phyloP scores from a whole-genome alignment of 2,113 vertebrate genomes.

The Xiphorhynchus elegans region DNA sequence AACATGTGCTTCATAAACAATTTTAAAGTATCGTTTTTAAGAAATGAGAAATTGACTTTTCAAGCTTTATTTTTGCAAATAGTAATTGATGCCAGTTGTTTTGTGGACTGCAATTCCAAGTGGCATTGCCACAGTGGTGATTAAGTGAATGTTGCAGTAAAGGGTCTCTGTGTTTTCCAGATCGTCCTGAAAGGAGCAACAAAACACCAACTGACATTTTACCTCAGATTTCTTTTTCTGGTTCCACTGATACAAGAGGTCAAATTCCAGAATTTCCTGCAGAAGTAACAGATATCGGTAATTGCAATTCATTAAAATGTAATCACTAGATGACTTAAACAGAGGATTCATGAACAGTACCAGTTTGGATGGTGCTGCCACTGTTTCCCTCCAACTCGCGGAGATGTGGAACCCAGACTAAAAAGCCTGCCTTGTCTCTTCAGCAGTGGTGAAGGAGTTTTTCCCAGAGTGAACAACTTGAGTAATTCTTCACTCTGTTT shows the following conservation, averaged over 20 bases:
- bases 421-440: neutral
- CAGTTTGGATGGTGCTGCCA: neutral
- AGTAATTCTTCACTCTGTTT: neutral
- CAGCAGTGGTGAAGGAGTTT: neutral
- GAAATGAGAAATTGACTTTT: neutral
- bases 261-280: slow-evolving; percentile 57
- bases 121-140: neutral
- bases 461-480: neutral
- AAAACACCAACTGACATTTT: slow-evolving; percentile 64
- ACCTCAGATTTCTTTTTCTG: slow-evolving; percentile 60
- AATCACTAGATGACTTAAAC: neutral
- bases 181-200: slow-evolving; percentile 44
- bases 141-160: neutral
- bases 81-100: neutral
- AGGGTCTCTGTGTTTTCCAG: slow-evolving; percentile 54
- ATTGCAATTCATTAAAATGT: neutral
- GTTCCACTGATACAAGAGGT: slow-evolving; percentile 63
- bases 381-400: fast-evolving
- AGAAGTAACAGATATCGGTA: slow-evolving; percentile 77
- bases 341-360: neutral
- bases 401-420: neutral
- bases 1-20: neutral
- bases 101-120: neutral
- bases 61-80: neutral
- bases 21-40: neutral